Conservation (phyloP, 1,140 invertebrate species). For the Sycophila sp. region DNA sequence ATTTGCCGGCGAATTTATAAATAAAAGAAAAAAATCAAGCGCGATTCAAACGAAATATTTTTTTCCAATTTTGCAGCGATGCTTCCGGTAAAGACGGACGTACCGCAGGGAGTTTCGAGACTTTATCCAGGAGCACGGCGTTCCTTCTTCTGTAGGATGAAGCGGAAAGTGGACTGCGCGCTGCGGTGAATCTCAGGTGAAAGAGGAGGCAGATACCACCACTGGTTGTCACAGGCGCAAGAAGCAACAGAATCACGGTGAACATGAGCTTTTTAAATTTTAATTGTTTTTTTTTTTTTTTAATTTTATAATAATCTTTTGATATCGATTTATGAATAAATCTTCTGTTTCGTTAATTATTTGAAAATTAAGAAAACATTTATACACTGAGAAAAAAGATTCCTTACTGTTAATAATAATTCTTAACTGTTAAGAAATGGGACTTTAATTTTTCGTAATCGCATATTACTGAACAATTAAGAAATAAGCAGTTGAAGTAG, state of each 20-base stretch:
- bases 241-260: conserved; percentile 74
- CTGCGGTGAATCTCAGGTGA: conserved; percentile 67
- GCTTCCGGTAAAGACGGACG: conserved; percentile 89
- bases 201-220: conserved; percentile 78
- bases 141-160: conserved; percentile 95
- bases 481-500: too few species aligned
- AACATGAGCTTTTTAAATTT: too few species aligned
- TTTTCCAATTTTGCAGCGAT: conserved; percentile 74
- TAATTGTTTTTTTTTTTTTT: not conserved
- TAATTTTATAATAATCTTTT: not conserved
- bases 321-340: not conserved
- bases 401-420: too few species aligned
- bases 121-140: conserved; percentile 88
- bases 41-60: too few species aligned
- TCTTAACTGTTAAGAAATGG: too few species aligned
- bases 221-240: conserved; percentile 73
- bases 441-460: too few species aligned
- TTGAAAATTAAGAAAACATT: too few species aligned
- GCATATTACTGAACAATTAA: too few species aligned
- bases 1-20: too few species aligned
- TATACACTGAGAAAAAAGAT: too few species aligned
- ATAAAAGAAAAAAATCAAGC: too few species aligned
- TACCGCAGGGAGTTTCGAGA: conserved; percentile 77
- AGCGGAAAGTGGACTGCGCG: conserved; percentile 73
- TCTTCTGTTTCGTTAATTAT: too few species aligned